Conservation (phyloP, 2,888 invertebrate species). For the Bimastos eiseni region DNA sequence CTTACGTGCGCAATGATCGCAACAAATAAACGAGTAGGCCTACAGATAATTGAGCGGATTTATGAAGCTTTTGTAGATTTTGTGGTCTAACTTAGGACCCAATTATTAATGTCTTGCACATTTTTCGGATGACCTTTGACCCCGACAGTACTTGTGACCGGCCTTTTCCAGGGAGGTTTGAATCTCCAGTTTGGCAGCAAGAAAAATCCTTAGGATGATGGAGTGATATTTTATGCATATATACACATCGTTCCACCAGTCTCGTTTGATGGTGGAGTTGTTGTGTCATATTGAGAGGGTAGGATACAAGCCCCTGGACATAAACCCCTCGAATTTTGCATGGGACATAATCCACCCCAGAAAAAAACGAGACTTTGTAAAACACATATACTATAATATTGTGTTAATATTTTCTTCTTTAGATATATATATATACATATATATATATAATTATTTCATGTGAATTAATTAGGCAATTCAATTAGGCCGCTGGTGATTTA, state of each 20-base stretch:
- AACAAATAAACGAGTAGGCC: neutral
- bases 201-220: neutral
- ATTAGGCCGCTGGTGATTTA: no score
- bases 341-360: no score
- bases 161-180: neutral
- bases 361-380: no score
- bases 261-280: neutral
- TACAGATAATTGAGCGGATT: neutral
- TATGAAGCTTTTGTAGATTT: neutral
- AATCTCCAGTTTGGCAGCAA: conserved; percentile 1
- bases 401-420: no score
- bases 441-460: no score
- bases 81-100: neutral
- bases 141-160: neutral
- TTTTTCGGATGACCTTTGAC: neutral
- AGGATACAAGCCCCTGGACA: no score
- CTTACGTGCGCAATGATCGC: neutral
- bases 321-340: no score
- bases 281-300: neutral
- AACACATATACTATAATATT: no score
- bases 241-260: neutral
- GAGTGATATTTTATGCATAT: neutral
- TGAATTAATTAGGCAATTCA: no score
- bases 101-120: neutral
- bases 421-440: no score